phyloP scores from a whole-genome alignment of 1,140 invertebrate species.

The Temnothorax curvispinosus region DNA sequence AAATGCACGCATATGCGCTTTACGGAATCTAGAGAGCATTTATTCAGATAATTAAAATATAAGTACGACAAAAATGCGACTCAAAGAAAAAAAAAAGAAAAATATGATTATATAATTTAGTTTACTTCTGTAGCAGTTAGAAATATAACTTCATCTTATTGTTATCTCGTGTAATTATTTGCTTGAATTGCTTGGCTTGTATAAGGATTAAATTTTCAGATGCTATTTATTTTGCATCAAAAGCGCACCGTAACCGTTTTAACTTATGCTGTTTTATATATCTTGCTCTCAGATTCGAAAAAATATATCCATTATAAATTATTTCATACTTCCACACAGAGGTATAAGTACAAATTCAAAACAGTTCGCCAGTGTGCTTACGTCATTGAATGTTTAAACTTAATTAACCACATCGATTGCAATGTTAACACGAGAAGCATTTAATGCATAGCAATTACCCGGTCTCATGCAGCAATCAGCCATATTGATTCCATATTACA shows the following conservation, averaged over 20 bases:
- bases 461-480: not conserved
- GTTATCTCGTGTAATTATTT: not conserved
- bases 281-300: not conserved
- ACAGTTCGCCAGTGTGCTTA: not conserved
- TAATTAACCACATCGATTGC: conserved; percentile 12
- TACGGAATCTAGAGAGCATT: not conserved
- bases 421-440: not conserved
- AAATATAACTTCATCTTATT: not conserved
- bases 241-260: not conserved
- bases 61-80: not conserved
- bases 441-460: not conserved
- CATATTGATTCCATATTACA: not conserved
- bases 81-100: not conserved
- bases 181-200: not conserved
- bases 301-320: not conserved
- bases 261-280: not conserved
- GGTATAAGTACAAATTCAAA: not conserved
- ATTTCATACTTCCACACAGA: not conserved
- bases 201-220: not conserved
- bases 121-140: not conserved
- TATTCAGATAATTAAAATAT: not conserved
- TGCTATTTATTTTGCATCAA: not conserved
- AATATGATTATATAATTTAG: not conserved
- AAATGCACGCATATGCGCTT: too few relatives aligned
- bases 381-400: not conserved